These are phyloP conservation scores for Saturnia pavonia DNA, from an alignment of 2,888 invertebrate species.

Conservation along the genomic window DNA sequence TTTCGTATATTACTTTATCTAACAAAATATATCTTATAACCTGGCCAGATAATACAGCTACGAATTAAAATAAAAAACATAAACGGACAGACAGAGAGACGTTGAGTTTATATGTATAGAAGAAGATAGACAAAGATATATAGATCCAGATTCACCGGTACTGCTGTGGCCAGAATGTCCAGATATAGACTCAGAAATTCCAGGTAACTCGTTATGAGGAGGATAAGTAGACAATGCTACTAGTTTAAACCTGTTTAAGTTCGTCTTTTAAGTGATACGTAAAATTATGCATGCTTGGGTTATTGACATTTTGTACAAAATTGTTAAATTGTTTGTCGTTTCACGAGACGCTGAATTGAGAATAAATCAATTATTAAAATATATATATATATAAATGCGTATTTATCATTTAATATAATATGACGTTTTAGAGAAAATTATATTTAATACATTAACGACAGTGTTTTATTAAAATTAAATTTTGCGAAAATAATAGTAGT, in stretches of 20 bases:
- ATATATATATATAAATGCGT: too few relatives aligned
- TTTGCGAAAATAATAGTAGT: too few relatives aligned
- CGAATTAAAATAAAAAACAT: too few relatives aligned
- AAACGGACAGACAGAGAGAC: too few relatives aligned
- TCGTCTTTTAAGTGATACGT: background rate
- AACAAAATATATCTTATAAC: too few relatives aligned
- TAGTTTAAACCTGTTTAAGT: background rate
- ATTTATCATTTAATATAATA: background rate
- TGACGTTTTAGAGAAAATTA: background rate
- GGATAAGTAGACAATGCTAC: background rate
- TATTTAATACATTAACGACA: too few relatives aligned
- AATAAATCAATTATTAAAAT: background rate
- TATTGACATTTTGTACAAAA: slow-evolving; percentile 5
- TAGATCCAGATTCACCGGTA: background rate
- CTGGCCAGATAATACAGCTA: too few relatives aligned
- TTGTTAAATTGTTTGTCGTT: slow-evolving; percentile 6
- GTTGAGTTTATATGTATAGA: too few relatives aligned
- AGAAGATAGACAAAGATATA: too few relatives aligned
- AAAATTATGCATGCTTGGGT: background rate
- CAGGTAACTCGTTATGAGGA: slow-evolving; percentile 5
- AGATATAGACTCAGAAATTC: slow-evolving; percentile 11
- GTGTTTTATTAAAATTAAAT: too few relatives aligned
- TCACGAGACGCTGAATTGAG: background rate
- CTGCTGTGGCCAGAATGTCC: background rate
- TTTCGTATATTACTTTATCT: too few relatives aligned